A percentile compares a stretch with the other conserved stretches of the same genome.
Evolutionary conservation across 2,113 vertebrate species (phyloP).

Genomic region (Anseranas semipalmata): DNA sequence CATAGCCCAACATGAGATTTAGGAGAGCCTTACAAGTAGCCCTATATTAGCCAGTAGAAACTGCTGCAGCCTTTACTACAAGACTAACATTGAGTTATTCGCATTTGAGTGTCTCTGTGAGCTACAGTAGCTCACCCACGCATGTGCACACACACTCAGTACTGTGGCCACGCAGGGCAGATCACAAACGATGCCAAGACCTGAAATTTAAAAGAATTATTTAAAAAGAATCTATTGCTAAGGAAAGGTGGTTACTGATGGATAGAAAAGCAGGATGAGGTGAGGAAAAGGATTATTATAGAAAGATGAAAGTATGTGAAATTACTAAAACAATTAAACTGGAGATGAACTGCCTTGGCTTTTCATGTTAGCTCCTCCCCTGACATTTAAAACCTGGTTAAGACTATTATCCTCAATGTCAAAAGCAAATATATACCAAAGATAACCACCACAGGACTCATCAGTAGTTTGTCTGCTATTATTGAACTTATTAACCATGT

Average conservation of each 20-base stretch:
- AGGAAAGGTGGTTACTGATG: neutral
- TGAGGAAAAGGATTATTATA: neutral
- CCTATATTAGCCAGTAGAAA: neutral
- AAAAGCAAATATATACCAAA: neutral
- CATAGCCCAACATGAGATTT: neutral
- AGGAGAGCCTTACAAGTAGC: neutral
- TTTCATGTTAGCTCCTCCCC: neutral
- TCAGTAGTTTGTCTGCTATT: neutral
- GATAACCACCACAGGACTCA: neutral
- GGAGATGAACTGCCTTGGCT: neutral
- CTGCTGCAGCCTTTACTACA: neutral
- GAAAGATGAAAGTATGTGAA: neutral
- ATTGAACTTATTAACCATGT: neutral
- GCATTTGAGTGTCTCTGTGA: neutral
- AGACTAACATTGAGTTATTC: neutral
- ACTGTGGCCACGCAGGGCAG: neutral
- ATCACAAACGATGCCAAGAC: neutral
- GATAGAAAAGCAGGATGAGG: neutral
- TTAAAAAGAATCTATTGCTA: neutral
- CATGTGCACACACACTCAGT: neutral
- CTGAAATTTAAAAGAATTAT: neutral
- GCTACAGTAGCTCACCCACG: neutral
- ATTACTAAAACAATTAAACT: neutral
- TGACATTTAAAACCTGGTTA: neutral
- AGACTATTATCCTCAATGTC: neutral